phyloP scores from a whole-genome alignment of 2,888 invertebrate species.

The Sericinus montela region DNA sequence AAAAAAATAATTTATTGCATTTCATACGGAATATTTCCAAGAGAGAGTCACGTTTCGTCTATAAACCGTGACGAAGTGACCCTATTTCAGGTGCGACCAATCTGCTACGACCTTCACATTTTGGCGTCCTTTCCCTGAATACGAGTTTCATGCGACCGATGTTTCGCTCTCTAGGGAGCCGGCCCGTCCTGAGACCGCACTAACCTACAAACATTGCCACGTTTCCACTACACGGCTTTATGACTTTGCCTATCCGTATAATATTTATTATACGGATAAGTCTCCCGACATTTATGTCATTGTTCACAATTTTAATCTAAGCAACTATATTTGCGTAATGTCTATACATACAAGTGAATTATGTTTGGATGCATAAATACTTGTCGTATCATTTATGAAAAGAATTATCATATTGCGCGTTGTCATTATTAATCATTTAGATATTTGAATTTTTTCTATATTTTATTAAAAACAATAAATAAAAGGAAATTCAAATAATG shows the following conservation, averaged over 20 bases:
- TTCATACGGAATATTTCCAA: slow-evolving; percentile 27
- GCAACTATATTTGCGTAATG: too few relatives aligned
- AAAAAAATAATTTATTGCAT: slow-evolving; percentile 23
- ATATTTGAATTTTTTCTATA: too few relatives aligned
- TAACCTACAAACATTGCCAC: slow-evolving; percentile 53
- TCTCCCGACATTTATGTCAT: slow-evolving; percentile 6
- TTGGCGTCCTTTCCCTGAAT: slow-evolving; percentile 49
- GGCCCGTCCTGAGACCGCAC: slow-evolving; percentile 48
- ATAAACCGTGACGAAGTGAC: slow-evolving; percentile 61
- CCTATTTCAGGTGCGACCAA: slow-evolving; percentile 66
- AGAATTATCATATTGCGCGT: too few relatives aligned
- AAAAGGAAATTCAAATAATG: too few relatives aligned
- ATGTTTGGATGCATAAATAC: too few relatives aligned
- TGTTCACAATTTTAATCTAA: neutral
- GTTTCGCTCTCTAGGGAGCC: slow-evolving; percentile 53
- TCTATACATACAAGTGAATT: too few relatives aligned
- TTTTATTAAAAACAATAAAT: too few relatives aligned
- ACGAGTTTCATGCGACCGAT: slow-evolving; percentile 54
- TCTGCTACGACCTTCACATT: slow-evolving; percentile 69
- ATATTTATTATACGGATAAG: neutral
- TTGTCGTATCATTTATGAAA: too few relatives aligned
- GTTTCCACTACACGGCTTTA: slow-evolving; percentile 48
- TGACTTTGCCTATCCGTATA: slow-evolving; percentile 29
- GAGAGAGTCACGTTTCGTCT: slow-evolving; percentile 60
- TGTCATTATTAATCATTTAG: too few relatives aligned